phyloP scores from a whole-genome alignment of 2,113 vertebrate species.

The Baryphthengus martii region DNA sequence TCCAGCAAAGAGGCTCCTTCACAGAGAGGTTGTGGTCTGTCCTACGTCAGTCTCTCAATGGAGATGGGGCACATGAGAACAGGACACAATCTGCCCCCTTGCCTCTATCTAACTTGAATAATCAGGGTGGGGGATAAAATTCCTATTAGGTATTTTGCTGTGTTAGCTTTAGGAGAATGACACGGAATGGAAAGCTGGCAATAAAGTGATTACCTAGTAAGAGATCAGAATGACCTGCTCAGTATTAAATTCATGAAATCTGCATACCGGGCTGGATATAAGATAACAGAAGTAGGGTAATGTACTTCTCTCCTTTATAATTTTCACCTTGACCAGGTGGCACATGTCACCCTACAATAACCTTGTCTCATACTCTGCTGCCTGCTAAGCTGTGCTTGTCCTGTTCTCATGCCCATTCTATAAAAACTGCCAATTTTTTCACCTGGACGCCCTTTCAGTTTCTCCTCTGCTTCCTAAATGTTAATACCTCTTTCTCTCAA shows the following conservation, averaged over 20 bases:
- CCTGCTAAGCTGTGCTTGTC: background rate
- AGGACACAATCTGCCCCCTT: background rate
- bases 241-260: background rate
- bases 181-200: background rate
- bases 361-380: background rate
- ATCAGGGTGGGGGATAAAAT: background rate
- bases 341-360: background rate
- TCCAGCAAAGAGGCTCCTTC: background rate
- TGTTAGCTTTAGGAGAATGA: background rate
- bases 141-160: background rate
- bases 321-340: too few relatives aligned
- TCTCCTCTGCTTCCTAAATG: background rate
- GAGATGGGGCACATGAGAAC: background rate
- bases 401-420: background rate
- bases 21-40: background rate
- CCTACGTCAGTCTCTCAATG: background rate
- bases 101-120: background rate
- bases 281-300: background rate
- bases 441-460: background rate
- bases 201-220: background rate
- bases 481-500: background rate
- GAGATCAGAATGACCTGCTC: background rate
- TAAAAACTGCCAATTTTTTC: background rate
- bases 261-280: background rate
- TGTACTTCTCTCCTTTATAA: background rate